Base-by-base conservation (phyloP, 2,113 vertebrate genomes). In the Oryzias woworae region DNA sequence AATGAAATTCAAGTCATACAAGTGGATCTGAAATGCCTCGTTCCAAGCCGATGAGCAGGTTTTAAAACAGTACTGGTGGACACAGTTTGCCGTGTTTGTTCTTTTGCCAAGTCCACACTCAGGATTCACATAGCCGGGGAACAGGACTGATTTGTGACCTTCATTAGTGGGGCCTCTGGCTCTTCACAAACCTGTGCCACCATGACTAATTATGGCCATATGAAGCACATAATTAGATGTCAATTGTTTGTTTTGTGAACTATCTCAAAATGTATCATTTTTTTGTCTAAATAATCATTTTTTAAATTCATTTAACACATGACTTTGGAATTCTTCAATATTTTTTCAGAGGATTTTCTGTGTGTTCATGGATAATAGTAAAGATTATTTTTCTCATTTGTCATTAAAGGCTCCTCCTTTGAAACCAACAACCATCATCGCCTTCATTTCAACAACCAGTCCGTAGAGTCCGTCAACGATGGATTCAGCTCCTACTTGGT, bases 401-500 rank as follows among this genome's bases (percentile, higher is more conserved):
- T 61, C 53, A 57, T 43, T 52, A 36, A 86, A 99, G 97, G 97
- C 68, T 97, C 96, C 50, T 99, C 97, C 31, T 98, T 97, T 17
- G 96, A 99, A 90, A 96, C 93, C 0, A 96, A 93, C 4, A 95
- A 92, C 71, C 94, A 97, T 1, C 92, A 92, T 56, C 94, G 92
- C 0, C 77, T 92, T 14, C 86, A 92, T n/a, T 91, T 92, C 74
- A 71, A 91, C 73, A 90, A 88, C 75, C 94, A 93, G 59, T 95
- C 95, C 0, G 84, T 94, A 0, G 96, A 98, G 75, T 96, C 94
- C 2, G 90, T 94, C 82, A 95, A 94, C 0, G 94, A 96, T 0
- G 93, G 94, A 3, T 92, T 94, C 83, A 89, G 88, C 72, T 93
- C 94, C n/a, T 96, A 96, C 81, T 84, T 95, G 93, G 96, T 98